These are phyloP conservation scores for Eulithis testata DNA, from an alignment of 2,888 invertebrate genomes.

Conservation along the genomic window DNA sequence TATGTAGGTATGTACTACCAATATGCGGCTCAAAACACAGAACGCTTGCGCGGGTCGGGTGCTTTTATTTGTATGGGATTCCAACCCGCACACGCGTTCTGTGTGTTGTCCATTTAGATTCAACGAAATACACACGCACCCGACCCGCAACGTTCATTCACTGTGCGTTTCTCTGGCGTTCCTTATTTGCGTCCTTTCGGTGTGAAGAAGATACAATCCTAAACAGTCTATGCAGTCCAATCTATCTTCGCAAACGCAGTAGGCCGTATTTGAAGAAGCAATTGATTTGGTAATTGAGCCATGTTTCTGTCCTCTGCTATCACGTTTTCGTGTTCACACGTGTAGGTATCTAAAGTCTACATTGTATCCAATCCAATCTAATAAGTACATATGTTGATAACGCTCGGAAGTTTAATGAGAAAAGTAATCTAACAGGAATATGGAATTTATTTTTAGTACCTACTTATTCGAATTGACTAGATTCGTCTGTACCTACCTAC, in stretches of 20 bases:
- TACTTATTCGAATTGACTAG: background rate
- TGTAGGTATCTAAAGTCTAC: background rate
- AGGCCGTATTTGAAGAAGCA: conserved; percentile 27
- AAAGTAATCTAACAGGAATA: conserved; percentile 7
- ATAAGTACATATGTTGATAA: conserved; percentile 9
- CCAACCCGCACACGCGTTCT: no score
- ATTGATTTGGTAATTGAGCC: conserved; percentile 30
- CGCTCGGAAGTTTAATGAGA: conserved; percentile 11
- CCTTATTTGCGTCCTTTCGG: no score
- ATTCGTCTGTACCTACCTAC: no score
- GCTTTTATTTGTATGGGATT: no score
- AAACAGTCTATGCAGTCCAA: background rate
- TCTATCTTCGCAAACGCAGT: conserved; percentile 16
- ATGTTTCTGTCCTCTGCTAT: conserved; percentile 8
- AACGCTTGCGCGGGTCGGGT: no score
- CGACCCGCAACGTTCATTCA: no score
- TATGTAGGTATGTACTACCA: no score
- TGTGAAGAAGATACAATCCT: no score
- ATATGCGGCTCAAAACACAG: no score
- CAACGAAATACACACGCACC: no score
- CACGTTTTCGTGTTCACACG: conserved; percentile 8
- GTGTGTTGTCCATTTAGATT: no score
- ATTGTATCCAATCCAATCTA: conserved; percentile 13
- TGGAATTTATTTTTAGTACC: background rate
- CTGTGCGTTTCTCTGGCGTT: no score